These are phyloP conservation scores for Helicoverpa zea DNA, from an alignment of 1,140 invertebrate species.

Conservation along the genomic window DNA sequence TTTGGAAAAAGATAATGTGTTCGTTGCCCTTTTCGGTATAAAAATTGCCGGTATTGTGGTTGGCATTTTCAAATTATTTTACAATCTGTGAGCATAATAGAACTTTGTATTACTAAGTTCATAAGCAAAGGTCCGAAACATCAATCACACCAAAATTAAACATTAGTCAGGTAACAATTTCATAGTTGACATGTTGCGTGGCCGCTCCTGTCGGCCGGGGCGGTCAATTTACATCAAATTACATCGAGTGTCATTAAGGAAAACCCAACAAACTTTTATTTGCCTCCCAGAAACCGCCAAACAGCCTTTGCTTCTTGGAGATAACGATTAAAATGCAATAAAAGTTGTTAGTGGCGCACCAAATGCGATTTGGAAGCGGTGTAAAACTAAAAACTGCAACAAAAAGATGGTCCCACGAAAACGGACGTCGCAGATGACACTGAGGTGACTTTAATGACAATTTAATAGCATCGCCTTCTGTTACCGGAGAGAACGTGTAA, in stretches of 20 bases:
- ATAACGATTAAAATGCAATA: slow-evolving; percentile 53
- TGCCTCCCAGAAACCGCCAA: slow-evolving; percentile 20
- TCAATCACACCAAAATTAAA: slow-evolving; percentile 82
- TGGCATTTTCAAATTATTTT: slow-evolving; percentile 17
- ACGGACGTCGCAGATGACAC: slow-evolving; percentile 83
- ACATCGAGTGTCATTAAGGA: slow-evolving; percentile 81
- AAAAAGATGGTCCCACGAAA: slow-evolving; percentile 83
- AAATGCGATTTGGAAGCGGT: slow-evolving; percentile 62
- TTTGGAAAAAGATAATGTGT: slow-evolving; percentile 55
- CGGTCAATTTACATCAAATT: slow-evolving; percentile 85
- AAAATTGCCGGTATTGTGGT: background rate
- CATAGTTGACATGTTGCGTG: slow-evolving; percentile 86
- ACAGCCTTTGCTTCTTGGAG: slow-evolving; percentile 34
- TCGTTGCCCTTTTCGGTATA: slow-evolving; percentile 3
- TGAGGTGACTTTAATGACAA: slow-evolving; percentile 83
- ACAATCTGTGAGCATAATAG: background rate
- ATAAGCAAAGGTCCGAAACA: slow-evolving; percentile 67
- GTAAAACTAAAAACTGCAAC: slow-evolving; percentile 80
- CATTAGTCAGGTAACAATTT: slow-evolving; percentile 81
- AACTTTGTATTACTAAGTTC: slow-evolving; percentile 51
- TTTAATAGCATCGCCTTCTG: slow-evolving; percentile 84
- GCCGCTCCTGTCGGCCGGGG: slow-evolving; percentile 64
- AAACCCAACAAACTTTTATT: slow-evolving; percentile 67
- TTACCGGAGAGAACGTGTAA: slow-evolving; percentile 76
- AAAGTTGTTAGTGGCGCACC: slow-evolving; percentile 5